phyloP scores from a whole-genome alignment of 2,113 vertebrate genomes.

The Ophthalmolycus amberensis region DNA sequence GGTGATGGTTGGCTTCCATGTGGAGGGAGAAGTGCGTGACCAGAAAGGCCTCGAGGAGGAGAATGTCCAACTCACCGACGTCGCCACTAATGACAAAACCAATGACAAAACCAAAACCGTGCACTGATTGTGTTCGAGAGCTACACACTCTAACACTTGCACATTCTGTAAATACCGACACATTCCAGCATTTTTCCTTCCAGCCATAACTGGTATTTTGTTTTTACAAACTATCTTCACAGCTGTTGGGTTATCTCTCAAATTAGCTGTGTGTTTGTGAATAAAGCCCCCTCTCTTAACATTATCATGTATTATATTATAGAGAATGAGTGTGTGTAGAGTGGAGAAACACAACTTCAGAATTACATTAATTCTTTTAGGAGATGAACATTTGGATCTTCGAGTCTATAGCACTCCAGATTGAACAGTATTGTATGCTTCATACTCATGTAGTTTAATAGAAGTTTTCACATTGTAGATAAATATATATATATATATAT shows the following conservation, averaged over 20 bases:
- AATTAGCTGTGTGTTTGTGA: constrained; percentile 4
- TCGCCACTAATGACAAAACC: constrained; percentile 83
- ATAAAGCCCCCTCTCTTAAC: constrained; percentile 27
- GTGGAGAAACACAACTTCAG: constrained; percentile 29
- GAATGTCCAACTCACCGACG: constrained; percentile 86
- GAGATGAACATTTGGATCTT: constrained; percentile 36
- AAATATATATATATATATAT: background rate
- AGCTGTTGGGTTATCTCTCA: background rate
- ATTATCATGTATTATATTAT: constrained; percentile 41
- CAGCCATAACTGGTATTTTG: background rate
- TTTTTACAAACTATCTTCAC: constrained; percentile 3
- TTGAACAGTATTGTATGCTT: constrained; percentile 70
- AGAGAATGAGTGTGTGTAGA: constrained; percentile 34
- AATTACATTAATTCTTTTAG: constrained; percentile 80
- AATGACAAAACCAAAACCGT: constrained; percentile 62
- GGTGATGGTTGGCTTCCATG: constrained; percentile 92
- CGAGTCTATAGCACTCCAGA: constrained; percentile 44
- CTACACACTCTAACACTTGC: background rate
- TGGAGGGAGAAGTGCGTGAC: constrained; percentile 85
- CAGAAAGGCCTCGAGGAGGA: constrained; percentile 66
- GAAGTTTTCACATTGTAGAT: constrained; percentile 29
- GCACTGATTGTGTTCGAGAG: constrained; percentile 38
- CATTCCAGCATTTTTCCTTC: constrained; percentile 11
- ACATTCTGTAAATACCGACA: constrained; percentile 42
- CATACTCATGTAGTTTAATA: constrained; percentile 49